Evolutionary conservation across 2,888 invertebrate genomes (phyloP).

Genomic region (Noctua comes): DNA sequence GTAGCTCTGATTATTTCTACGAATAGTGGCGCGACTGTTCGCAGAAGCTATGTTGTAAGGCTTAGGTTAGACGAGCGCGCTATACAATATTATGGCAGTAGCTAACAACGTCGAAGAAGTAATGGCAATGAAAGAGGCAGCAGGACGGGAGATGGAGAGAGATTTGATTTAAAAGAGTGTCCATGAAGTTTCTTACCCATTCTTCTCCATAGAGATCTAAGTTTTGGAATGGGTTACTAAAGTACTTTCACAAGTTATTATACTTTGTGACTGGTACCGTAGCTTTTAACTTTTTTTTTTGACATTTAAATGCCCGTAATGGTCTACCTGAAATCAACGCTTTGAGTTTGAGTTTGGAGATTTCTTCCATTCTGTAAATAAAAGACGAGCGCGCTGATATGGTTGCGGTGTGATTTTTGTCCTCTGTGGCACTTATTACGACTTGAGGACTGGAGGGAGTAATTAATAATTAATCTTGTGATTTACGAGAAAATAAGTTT

Average conservation of each 20-base stretch:
- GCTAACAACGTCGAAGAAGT: neutral
- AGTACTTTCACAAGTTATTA: neutral
- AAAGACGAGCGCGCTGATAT: neutral
- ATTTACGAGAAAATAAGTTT: neutral
- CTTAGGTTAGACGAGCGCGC: slow-evolving; percentile 39
- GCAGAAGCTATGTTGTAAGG: slow-evolving; percentile 62
- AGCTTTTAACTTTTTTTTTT: too few relatives aligned
- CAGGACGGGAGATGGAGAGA: neutral
- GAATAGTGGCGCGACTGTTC: slow-evolving; percentile 68
- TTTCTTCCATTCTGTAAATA: neutral
- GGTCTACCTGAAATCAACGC: neutral
- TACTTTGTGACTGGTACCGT: neutral
- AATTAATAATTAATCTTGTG: neutral
- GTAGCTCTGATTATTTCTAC: slow-evolving; percentile 75
- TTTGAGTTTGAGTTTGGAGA: neutral
- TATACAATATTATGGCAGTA: neutral
- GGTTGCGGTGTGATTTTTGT: neutral
- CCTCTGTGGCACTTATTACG: neutral
- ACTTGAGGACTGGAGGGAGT: neutral
- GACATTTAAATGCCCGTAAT: too few relatives aligned
- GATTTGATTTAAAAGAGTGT: neutral
- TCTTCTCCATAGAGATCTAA: neutral
- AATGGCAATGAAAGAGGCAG: neutral
- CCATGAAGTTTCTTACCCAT: neutral
- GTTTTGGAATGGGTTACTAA: neutral